Evolutionary conservation across 2,888 invertebrate species (phyloP).

Genomic region (Orgyia antiqua): DNA sequence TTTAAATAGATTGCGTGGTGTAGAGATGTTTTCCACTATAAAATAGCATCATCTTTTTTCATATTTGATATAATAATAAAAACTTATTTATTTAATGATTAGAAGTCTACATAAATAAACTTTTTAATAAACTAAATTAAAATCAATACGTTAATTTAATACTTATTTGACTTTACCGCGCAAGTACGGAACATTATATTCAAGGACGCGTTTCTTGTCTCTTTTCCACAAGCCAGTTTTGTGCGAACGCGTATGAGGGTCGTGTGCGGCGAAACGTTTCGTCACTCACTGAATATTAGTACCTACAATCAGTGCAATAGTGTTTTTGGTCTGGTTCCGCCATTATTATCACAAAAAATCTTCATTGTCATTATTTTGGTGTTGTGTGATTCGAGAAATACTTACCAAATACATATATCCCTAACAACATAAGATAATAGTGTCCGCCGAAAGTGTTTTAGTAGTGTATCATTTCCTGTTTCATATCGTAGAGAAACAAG

Average conservation of each 20-base stretch:
- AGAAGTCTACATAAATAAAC: too few relatives aligned
- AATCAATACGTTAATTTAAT: too few relatives aligned
- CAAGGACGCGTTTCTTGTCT: conserved; percentile 53
- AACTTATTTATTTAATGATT: too few relatives aligned
- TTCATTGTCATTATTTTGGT: conserved; percentile 41
- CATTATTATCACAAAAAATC: conserved; percentile 57
- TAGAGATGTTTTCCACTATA: too few relatives aligned
- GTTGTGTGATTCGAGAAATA: conserved; percentile 10
- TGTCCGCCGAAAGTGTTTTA: conserved; percentile 42
- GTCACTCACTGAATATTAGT: conserved; percentile 40
- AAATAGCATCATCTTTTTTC: too few relatives aligned
- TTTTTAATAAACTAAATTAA: too few relatives aligned
- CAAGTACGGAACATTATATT: conserved; percentile 37
- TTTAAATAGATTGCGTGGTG: too few relatives aligned
- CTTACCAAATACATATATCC: conserved; percentile 7
- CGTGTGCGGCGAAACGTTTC: conserved; percentile 56
- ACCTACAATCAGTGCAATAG: conserved; percentile 52
- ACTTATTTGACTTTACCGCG: conserved; percentile 77
- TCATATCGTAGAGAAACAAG: conserved; percentile 67
- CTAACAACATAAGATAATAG: conserved; percentile 10
- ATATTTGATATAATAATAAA: too few relatives aligned
- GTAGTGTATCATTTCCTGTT: conserved; percentile 72
- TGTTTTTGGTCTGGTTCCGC: conserved; percentile 69
- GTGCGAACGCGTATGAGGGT: conserved; percentile 33
- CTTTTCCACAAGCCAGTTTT: conserved; percentile 40